Conservation (phyloP, 2,888 invertebrate species). For the Drosophila buzzatii region DNA sequence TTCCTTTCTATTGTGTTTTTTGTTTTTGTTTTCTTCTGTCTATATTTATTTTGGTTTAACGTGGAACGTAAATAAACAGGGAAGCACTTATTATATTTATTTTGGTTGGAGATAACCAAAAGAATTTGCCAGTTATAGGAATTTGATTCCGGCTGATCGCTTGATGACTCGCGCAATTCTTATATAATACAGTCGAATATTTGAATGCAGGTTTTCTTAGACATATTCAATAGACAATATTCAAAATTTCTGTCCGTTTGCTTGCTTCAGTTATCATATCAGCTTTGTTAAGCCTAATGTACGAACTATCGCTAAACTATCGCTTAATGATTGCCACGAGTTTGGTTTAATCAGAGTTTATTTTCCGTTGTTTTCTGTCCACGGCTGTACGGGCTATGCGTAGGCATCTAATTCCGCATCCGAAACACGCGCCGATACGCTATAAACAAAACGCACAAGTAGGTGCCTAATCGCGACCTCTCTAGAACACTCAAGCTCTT, state of each 20-base stretch:
- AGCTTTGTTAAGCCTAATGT: not conserved
- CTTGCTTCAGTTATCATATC: not conserved
- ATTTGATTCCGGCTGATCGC: slow-evolving; percentile 32
- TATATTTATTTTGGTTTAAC: slow-evolving; percentile 73
- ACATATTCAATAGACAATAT: not conserved
- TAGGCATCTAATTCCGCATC: slow-evolving; percentile 14
- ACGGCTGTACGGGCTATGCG: not conserved
- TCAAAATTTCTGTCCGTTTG: not conserved
- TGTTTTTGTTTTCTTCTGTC: slow-evolving; percentile 18
- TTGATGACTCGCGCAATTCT: slow-evolving; percentile 23
- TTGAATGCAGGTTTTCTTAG: not conserved
- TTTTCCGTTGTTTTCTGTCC: slow-evolving; percentile 1
- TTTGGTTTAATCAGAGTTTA: not conserved
- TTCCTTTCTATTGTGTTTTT: not conserved
- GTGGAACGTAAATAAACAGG: slow-evolving; percentile 73
- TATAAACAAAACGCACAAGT: slow-evolving; percentile 16
- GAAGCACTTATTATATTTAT: slow-evolving; percentile 62
- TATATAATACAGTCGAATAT: slow-evolving; percentile 2
- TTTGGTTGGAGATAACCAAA: slow-evolving; percentile 43
- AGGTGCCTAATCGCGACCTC: slow-evolving; percentile 34
- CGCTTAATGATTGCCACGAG: slow-evolving; percentile 2
- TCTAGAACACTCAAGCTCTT: slow-evolving; percentile 15
- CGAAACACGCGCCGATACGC: slow-evolving; percentile 25
- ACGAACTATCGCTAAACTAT: slow-evolving; percentile 19
- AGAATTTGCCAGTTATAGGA: slow-evolving; percentile 23